These are phyloP conservation scores for Danio tinwini DNA, from an alignment of 2,797 vertebrate species.

Conservation along the genomic window DNA sequence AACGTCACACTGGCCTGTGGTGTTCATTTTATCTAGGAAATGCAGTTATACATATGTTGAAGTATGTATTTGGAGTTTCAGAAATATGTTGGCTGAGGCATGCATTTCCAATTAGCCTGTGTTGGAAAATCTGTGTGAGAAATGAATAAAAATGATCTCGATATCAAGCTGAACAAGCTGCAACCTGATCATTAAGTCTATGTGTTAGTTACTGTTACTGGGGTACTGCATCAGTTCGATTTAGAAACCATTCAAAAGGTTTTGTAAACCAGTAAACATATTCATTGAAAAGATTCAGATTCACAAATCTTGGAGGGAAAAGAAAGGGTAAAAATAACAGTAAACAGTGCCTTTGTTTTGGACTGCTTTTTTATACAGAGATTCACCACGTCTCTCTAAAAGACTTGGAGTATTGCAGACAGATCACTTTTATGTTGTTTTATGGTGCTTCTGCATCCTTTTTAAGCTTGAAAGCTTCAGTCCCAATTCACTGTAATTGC, in stretches of 20 bases:
- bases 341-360: not conserved
- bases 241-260: not conserved
- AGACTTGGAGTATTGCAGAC: not conserved
- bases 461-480: conserved; percentile 7
- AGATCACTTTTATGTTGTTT: not conserved
- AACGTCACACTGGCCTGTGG: too few relatives aligned
- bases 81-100: too few relatives aligned
- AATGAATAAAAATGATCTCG: not conserved
- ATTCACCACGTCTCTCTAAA: not conserved
- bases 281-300: not conserved
- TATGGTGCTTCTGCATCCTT: not conserved
- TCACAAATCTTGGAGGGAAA: too few relatives aligned
- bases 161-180: not conserved
- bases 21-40: too few relatives aligned
- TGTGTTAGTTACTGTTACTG: not conserved
- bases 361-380: not conserved
- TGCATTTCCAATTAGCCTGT: too few relatives aligned
- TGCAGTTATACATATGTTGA: too few relatives aligned
- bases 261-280: not conserved
- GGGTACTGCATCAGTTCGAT: not conserved
- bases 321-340: not conserved
- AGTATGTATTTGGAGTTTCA: too few relatives aligned
- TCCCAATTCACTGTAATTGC: conserved; percentile 24
- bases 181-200: not conserved
- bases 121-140: not conserved